These are phyloP conservation scores for Trissolcus japonicus DNA, from an alignment of 2,888 invertebrate genomes.

Conservation along the genomic window DNA sequence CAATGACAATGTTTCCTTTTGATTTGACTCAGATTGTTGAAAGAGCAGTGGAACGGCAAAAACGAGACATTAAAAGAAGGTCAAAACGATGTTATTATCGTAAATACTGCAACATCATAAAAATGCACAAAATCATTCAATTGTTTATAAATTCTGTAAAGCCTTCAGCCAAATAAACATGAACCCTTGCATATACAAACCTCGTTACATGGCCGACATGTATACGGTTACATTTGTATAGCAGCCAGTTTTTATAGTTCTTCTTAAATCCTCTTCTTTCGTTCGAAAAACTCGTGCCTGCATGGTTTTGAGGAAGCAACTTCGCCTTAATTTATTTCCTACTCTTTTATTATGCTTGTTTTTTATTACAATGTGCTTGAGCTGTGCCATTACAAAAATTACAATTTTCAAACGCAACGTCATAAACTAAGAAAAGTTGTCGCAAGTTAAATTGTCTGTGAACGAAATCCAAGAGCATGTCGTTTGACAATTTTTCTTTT, in stretches of 20 bases:
- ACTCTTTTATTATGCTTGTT: slow-evolving; percentile 34
- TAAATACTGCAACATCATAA: too few species aligned
- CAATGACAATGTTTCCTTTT: too few species aligned
- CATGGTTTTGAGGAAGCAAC: slow-evolving; percentile 32
- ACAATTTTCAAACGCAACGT: slow-evolving; percentile 22
- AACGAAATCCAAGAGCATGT: neutral
- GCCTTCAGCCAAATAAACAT: neutral
- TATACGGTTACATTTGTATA: slow-evolving; percentile 37
- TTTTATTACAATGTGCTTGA: slow-evolving; percentile 33
- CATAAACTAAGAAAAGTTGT: slow-evolving; percentile 12
- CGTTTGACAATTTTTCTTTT: neutral
- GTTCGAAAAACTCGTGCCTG: slow-evolving; percentile 16
- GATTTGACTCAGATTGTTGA: too few species aligned
- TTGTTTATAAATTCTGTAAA: slow-evolving; percentile 20
- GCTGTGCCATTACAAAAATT: slow-evolving; percentile 32
- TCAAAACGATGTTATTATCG: too few species aligned
- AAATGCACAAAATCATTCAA: neutral
- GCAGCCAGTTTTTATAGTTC: slow-evolving; percentile 44
- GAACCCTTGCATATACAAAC: slow-evolving; percentile 17
- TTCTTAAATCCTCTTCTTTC: slow-evolving; percentile 39
- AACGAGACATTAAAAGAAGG: too few species aligned
- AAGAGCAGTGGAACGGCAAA: too few species aligned
- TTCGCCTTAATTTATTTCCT: slow-evolving; percentile 37
- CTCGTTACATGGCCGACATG: slow-evolving; percentile 42
- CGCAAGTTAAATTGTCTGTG: slow-evolving; percentile 1